Base-by-base conservation (phyloP, 2,113 vertebrate species). In the Etheostoma cragini region DNA sequence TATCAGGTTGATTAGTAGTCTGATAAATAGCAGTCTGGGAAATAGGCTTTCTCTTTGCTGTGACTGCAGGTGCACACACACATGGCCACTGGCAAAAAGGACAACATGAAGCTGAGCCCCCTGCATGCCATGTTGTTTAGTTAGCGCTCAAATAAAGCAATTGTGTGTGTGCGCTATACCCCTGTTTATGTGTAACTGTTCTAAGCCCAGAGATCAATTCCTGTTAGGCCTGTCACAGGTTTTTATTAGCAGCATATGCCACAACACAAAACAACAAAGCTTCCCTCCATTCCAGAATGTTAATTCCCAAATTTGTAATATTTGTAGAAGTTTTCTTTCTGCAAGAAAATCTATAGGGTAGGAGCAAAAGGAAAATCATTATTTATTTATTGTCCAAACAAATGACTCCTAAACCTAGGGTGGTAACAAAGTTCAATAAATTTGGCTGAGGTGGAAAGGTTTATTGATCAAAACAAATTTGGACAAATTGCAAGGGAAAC, bases 1-100 rank as follows among this genome's bases (percentile, higher is more conserved):
- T 88, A 86, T 88, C 86, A 84, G 80, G 82, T 80, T 89, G 87
- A 91, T 92, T 85, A 89, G 83, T 72, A 86, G 69, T 52, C 82
- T 85, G 90, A 91, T 85, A 84, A 87, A 91, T 81, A 79, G 80
- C 67, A 66, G 72, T 46, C 50, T 82, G 82, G 79, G 81, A 89
- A 87, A 84, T 69, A 49, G 57, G 47, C 62, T 78, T 76, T 74
- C 19, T 75, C 50, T 67, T 69, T 68, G 69, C 79, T 33, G 42
- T 13, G 15, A 33, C 67, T 56, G 78, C 50, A 64, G 52, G 80
- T 16, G 13, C n/a, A 4, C 35, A 16, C 35, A 16, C 26, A 61
- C 54, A 75, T 30, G 66, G 22, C 63, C 14, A 63, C 35, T 24
- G 35, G 62, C 45, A 58, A 19, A 12, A 47, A 21, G 17, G 26